These are phyloP conservation scores for Chondrilla cf. caribensis DNA, from an alignment of 37 sponge, comb jelly and placozoan species.

Conservation along the genomic window DNA sequence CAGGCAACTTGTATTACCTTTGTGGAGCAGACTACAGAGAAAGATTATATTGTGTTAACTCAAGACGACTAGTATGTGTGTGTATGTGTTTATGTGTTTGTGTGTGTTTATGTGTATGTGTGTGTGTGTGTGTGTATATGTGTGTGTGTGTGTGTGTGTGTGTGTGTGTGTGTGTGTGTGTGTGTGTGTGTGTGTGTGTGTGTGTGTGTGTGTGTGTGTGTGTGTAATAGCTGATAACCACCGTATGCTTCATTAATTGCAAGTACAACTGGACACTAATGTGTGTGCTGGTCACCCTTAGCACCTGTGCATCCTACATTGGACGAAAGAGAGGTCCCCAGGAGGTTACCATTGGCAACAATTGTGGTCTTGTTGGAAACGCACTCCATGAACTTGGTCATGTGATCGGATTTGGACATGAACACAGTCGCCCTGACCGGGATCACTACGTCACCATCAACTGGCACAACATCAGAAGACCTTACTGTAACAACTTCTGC, in stretches of 20 bases:
- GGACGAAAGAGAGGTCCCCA: neutral
- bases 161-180: constrained; percentile 24
- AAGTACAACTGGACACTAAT: no score
- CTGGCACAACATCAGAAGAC: constrained; percentile 13
- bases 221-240: no score
- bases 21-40: neutral
- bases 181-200: constrained; percentile 3
- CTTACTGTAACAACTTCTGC: neutral
- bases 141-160: constrained; percentile 14
- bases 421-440: constrained; percentile 63
- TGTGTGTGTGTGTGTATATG: constrained; percentile 16
- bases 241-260: no score
- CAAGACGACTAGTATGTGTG: constrained; percentile 1
- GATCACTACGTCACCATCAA: constrained; percentile 45
- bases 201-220: constrained; percentile 10
- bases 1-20: constrained; percentile 29
- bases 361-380: constrained; percentile 19
- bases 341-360: constrained; percentile 1
- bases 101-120: constrained; percentile 24
- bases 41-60: neutral
- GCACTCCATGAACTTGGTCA: constrained; percentile 72
- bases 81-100: neutral
- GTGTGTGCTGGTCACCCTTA: no score
- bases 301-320: constrained; percentile 6
- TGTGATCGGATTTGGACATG: constrained; percentile 68